Base-by-base conservation (phyloP, 2,888 invertebrate species). In the Hemistola chrysoprasaria region DNA sequence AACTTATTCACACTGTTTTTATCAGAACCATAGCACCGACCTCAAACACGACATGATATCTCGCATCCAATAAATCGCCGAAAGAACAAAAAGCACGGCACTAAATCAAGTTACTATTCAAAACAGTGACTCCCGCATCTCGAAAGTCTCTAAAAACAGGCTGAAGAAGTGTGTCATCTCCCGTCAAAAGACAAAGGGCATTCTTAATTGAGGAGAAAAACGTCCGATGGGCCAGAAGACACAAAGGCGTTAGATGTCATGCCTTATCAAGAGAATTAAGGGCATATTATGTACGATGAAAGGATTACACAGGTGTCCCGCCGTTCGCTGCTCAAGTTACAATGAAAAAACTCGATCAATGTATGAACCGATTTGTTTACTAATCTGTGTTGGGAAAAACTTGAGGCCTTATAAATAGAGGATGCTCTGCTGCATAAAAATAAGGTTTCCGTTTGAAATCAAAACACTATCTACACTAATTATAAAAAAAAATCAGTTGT, bases 241-340 rank as follows among this genome's bases (percentile, higher is more conserved):
- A 88, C 84, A 88, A 88, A 78, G 65, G 83, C 78, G 77, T 71
- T 75, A 80, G 78, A 79, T 84, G 88, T 86, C 88, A 86, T 76
- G 86, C 79, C 74, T 71, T 85, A 87, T 87, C 87, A 87, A 79
- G 72, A 64, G 81, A 81, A 88, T 88, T 88, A 87, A 84, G 79
- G 79, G 70, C 72, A 83, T 78, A 88, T 87, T 87, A 87, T 88
- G 60, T 65, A 58, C 65, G 76, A 67, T 84, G 85, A 85, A 86
- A 83, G 84, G 87, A 78, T 87, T 86, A 86, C 85, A 88, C 87
- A 88, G 87, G 87, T 88, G 88, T 79, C 74, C 76, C 68, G 62
- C 47, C 48, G 57, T 46, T 49, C 16, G 56, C 61, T 52, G 56
- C 61, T 52, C 55, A 59, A 47, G 61, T 66, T 67, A 56, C 62